Evolutionary conservation across 1,140 invertebrate species (phyloP).

Genomic region (Bombus difficillimus): DNA sequence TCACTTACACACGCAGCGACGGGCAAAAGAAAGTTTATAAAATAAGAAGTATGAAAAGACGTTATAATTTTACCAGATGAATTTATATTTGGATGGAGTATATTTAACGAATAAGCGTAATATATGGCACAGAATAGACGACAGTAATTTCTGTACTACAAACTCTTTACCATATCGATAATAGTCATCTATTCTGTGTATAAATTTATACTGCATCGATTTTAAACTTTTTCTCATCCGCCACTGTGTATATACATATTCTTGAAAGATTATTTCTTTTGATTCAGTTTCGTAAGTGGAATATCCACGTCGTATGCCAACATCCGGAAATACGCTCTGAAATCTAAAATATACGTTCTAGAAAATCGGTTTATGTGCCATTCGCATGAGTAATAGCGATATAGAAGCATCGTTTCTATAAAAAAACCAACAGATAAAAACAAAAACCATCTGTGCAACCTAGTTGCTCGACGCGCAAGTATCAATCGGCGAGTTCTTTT

Average conservation of each 20-base stretch:
- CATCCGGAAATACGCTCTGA: conserved; percentile 35
- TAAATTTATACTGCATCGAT: no score
- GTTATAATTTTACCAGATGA: no score
- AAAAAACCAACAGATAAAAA: neutral
- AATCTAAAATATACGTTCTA: neutral
- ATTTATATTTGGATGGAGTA: no score
- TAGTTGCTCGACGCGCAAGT: neutral
- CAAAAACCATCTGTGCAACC: neutral
- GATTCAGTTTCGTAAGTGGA: neutral
- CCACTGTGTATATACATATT: neutral
- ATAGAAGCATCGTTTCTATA: neutral
- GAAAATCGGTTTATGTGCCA: conserved; percentile 13
- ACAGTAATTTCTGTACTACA: no score
- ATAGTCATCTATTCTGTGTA: no score
- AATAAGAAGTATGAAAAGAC: no score
- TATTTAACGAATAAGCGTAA: no score
- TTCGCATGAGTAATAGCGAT: neutral
- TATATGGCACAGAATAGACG: no score
- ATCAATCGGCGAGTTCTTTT: neutral
- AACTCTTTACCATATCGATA: no score
- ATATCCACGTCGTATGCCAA: neutral
- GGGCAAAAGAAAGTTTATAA: no score
- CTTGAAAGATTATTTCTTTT: neutral
- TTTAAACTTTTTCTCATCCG: no score
- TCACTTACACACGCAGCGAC: no score